phyloP scores from a whole-genome alignment of 2,113 vertebrate species.

The Recurvirostra avosetta region DNA sequence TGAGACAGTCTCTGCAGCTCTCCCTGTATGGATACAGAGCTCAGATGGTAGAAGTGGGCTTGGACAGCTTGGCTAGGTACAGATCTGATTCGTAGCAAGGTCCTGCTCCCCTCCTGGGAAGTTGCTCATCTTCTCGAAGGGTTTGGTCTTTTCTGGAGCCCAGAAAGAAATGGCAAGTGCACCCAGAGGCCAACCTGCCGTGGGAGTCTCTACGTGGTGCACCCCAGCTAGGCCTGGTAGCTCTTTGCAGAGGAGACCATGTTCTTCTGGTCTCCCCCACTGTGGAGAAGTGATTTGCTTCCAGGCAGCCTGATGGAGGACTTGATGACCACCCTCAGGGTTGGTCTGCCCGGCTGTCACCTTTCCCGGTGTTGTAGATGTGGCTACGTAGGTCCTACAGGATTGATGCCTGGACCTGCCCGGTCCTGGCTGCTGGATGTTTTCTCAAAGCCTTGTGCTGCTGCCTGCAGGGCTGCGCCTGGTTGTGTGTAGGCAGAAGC shows the following conservation, averaged over 20 bases:
- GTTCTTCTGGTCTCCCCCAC: background rate
- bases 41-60: background rate
- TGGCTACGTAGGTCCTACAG: background rate
- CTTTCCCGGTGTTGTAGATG: background rate
- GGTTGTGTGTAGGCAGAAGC: background rate
- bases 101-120: background rate
- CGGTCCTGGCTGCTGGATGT: background rate
- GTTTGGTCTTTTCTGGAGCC: background rate
- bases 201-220: background rate
- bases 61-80: background rate
- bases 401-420: background rate
- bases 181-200: accelerated
- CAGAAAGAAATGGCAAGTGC: background rate
- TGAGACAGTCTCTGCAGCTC: background rate
- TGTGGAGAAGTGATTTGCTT: background rate
- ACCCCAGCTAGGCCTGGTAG: background rate
- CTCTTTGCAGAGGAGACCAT: background rate
- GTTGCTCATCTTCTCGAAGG: background rate
- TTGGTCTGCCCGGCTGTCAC: background rate
- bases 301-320: background rate
- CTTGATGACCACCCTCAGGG: background rate
- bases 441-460: background rate
- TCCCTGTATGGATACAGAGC: constrained; percentile 46
- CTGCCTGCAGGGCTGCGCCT: background rate
- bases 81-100: background rate